Conservation (phyloP, 2,888 invertebrate species). For the Latrodectus hesperus region DNA sequence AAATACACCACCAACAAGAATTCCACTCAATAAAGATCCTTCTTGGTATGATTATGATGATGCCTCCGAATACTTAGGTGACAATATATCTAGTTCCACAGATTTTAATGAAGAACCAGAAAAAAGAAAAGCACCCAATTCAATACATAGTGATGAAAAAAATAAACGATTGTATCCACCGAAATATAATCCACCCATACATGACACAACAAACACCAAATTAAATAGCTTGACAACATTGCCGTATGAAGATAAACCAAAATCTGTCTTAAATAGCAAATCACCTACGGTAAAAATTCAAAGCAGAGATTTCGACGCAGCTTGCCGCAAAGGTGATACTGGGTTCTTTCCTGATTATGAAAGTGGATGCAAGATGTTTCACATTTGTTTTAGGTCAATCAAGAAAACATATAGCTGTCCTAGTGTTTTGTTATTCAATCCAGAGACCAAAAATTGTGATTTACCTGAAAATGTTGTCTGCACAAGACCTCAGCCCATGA, state of each 20-base stretch:
- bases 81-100: slow-evolving; percentile 16
- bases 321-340: slow-evolving; percentile 64
- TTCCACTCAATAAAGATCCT: not conserved
- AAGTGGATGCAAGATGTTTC: slow-evolving; percentile 69
- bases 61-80: not conserved
- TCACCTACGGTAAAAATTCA: not conserved
- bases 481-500: slow-evolving; percentile 29
- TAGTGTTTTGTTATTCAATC: slow-evolving; percentile 69
- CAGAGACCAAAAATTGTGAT: slow-evolving; percentile 70
- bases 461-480: slow-evolving; percentile 70
- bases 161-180: slow-evolving; percentile 27
- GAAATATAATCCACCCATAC: slow-evolving; percentile 8
- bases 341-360: slow-evolving; percentile 70
- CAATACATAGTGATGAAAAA: slow-evolving; percentile 29
- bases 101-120: slow-evolving; percentile 23
- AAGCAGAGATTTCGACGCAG: slow-evolving; percentile 35
- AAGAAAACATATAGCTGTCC: slow-evolving; percentile 70
- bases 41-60: slow-evolving; percentile 41
- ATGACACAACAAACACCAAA: not conserved
- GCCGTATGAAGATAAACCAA: not conserved
- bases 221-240: not conserved
- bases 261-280: not conserved
- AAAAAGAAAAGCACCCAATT: slow-evolving; percentile 34
- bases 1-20: slow-evolving; percentile 2
- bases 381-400: slow-evolving; percentile 68